These are phyloP conservation scores for Timema cristinae DNA, from an alignment of 2,888 invertebrate species.

Conservation along the genomic window DNA sequence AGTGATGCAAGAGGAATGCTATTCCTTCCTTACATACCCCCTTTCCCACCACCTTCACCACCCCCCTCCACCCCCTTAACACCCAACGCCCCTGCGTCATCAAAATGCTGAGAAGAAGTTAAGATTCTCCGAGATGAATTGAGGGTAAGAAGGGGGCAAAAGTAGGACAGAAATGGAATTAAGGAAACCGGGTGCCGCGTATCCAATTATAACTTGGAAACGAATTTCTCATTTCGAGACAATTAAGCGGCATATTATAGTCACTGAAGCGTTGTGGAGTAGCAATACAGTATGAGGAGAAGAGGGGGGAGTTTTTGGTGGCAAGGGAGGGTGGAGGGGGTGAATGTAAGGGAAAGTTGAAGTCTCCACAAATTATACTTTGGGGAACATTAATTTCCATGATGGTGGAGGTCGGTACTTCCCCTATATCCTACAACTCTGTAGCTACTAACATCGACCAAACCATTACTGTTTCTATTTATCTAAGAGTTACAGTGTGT, in stretches of 20 bases:
- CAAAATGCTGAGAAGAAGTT: conserved; percentile 28
- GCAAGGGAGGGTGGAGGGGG: conserved; percentile 32
- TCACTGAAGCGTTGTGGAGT: conserved; percentile 43
- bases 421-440: not conserved
- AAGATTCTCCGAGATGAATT: conserved; percentile 31
- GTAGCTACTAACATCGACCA: not conserved
- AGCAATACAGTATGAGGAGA: conserved; percentile 41
- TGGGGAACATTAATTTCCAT: conserved; percentile 52
- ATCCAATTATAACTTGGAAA: conserved; percentile 55
- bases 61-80: not conserved
- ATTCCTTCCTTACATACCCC: conserved; percentile 19
- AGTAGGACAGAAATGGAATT: conserved; percentile 32
- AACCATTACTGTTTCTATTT: conserved; percentile 15
- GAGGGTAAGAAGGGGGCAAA: conserved; percentile 28
- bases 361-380: conserved; percentile 52
- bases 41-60: not conserved
- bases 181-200: conserved; percentile 40
- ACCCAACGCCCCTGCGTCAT: conserved; percentile 21
- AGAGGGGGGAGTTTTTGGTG: conserved; percentile 14
- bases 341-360: conserved; percentile 9
- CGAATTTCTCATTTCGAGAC: conserved; percentile 55
- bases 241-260: conserved; percentile 54
- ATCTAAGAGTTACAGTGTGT: not conserved
- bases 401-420: conserved; percentile 38
- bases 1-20: conserved; percentile 16